These are phyloP conservation scores for Eulemur rubriventer DNA, from an alignment of 2,797 vertebrate genomes.

Conservation along the genomic window DNA sequence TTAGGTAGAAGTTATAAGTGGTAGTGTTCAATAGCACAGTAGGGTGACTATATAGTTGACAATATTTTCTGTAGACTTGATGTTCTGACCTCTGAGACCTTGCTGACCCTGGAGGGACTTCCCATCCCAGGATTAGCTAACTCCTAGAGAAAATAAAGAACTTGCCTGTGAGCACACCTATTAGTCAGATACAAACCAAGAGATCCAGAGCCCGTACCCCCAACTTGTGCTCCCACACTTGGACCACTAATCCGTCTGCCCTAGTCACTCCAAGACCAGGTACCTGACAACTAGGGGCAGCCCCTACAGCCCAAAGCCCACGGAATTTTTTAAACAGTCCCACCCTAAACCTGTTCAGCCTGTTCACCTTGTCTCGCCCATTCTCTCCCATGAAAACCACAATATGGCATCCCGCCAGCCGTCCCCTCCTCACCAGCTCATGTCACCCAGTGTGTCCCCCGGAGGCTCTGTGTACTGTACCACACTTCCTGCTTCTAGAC, in stretches of 20 bases:
- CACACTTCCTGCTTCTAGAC: not conserved
- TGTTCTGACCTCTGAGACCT: not conserved
- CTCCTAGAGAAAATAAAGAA: not conserved
- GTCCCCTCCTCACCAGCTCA: not conserved
- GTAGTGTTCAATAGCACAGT: not conserved
- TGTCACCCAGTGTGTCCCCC: not conserved
- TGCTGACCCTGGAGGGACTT: not conserved
- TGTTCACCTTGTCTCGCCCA: not conserved
- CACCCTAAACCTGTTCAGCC: not conserved
- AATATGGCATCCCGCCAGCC: not conserved
- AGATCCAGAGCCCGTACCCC: not conserved
- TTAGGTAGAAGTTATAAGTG: not conserved
- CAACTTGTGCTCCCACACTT: too few species aligned
- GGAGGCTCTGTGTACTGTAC: accelerated
- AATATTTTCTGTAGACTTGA: not conserved
- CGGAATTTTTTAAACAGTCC: not conserved
- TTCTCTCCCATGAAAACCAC: not conserved
- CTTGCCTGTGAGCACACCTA: not conserved
- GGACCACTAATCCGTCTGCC: too few species aligned
- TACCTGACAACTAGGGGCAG: not conserved
- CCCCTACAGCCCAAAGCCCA: not conserved
- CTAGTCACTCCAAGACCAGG: not conserved
- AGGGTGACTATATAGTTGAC: not conserved
- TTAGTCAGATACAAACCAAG: not conserved
- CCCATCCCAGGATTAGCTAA: not conserved